Evolutionary conservation across 2,888 invertebrate species (phyloP).

Genomic region (Endotricha flammealis): DNA sequence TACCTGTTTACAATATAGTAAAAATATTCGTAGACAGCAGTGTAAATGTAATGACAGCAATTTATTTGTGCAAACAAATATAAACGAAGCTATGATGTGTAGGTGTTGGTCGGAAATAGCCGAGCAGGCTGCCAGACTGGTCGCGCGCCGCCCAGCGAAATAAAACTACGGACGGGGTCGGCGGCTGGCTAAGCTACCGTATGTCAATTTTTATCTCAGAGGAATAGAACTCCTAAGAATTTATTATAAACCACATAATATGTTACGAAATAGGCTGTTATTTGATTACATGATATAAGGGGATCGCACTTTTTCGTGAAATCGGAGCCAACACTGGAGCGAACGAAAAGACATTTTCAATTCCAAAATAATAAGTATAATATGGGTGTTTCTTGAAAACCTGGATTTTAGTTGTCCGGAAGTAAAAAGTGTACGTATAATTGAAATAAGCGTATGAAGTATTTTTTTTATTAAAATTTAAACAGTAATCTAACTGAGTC

Average conservation of each 20-base stretch:
- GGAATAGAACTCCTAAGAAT: too few species aligned
- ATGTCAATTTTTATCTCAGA: slow-evolving; percentile 1
- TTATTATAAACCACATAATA: not conserved
- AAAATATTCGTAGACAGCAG: slow-evolving; percentile 36
- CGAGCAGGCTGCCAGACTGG: slow-evolving; percentile 34
- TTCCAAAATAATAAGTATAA: too few species aligned
- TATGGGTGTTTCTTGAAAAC: too few species aligned
- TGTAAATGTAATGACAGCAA: slow-evolving; percentile 44
- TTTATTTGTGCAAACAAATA: slow-evolving; percentile 57
- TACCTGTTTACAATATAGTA: slow-evolving; percentile 3
- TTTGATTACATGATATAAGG: too few species aligned
- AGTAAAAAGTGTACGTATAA: too few species aligned
- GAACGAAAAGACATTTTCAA: too few species aligned
- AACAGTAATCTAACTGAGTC: too few species aligned
- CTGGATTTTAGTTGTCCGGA: too few species aligned
- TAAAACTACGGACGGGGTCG: slow-evolving; percentile 5
- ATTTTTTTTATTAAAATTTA: too few species aligned
- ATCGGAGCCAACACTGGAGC: too few species aligned
- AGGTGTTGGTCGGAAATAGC: slow-evolving; percentile 52
- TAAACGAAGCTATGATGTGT: slow-evolving; percentile 54
- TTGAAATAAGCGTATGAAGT: too few species aligned
- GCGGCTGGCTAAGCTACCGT: not conserved
- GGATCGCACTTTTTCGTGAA: too few species aligned
- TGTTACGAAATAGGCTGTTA: slow-evolving; percentile 26
- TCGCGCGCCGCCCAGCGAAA: slow-evolving; percentile 12